Evolutionary conservation across 2,113 vertebrate genomes (phyloP).

Genomic region (Phaethon lepturus): DNA sequence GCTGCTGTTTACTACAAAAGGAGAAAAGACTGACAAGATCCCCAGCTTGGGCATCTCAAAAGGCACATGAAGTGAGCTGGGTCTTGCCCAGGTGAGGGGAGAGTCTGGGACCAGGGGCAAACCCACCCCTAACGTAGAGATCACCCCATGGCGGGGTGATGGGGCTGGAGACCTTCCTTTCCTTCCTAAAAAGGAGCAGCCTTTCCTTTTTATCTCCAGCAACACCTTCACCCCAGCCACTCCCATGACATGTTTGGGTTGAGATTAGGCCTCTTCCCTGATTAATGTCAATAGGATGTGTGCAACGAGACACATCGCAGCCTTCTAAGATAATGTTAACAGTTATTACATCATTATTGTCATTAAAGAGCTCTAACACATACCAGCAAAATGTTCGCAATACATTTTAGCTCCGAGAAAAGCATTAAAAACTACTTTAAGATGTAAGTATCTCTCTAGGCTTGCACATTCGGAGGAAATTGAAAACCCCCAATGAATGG

Average conservation of each 20-base stretch:
- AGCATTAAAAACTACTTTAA: conserved; percentile 20
- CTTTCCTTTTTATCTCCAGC: conserved; percentile 36
- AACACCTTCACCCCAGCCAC: conserved; percentile 14
- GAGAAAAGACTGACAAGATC: neutral
- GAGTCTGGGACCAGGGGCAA: neutral
- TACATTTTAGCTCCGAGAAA: conserved; percentile 9
- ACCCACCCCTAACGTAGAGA: neutral
- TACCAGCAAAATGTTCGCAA: neutral
- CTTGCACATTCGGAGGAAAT: neutral
- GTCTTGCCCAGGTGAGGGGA: neutral
- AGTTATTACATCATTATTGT: conserved; percentile 18
- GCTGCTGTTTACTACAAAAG: neutral
- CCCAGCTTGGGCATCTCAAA: neutral
- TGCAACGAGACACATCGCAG: neutral
- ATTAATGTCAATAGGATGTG: conserved; percentile 58
- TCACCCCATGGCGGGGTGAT: neutral
- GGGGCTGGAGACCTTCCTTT: neutral
- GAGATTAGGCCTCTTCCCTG: conserved; percentile 20
- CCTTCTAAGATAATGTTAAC: conserved; percentile 36
- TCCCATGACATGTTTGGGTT: conserved; percentile 44
- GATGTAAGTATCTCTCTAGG: neutral
- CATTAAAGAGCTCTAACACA: conserved; percentile 4
- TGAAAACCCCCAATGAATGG: neutral
- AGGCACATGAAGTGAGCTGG: neutral
- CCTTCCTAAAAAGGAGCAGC: conserved; percentile 49